Evolutionary conservation across 2,888 invertebrate genomes (phyloP).

Genomic region (Steinernema hermaphroditum): DNA sequence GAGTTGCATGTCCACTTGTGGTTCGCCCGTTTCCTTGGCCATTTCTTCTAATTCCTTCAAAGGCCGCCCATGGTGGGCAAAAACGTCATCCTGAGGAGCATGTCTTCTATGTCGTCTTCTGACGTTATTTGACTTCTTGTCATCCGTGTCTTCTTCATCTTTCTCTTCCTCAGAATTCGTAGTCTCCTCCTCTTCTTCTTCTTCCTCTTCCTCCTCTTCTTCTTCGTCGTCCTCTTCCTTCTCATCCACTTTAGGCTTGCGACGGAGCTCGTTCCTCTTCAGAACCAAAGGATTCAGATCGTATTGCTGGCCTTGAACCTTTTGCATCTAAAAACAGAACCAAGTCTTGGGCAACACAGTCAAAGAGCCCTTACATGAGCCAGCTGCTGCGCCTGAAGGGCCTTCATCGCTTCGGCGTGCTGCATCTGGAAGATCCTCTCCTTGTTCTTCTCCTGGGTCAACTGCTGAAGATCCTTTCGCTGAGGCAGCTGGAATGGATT

Average conservation of each 20-base stretch:
- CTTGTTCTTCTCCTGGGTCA: slow-evolving; percentile 28
- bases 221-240: slow-evolving; percentile 33
- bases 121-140: slow-evolving; percentile 13
- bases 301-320: slow-evolving; percentile 35
- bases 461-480: slow-evolving; percentile 32
- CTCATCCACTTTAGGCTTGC: background rate
- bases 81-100: background rate
- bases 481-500: slow-evolving; percentile 36
- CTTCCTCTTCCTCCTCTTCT: slow-evolving; percentile 33
- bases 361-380: slow-evolving; percentile 30
- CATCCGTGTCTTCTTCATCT: slow-evolving; percentile 29
- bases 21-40: slow-evolving; percentile 11
- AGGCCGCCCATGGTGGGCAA: background rate
- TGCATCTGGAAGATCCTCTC: slow-evolving; percentile 31
- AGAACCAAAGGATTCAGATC: slow-evolving; percentile 29
- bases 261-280: slow-evolving; percentile 13
- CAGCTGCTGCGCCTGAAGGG: slow-evolving; percentile 28
- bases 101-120: background rate
- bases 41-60: slow-evolving; percentile 19
- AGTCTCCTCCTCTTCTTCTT: slow-evolving; percentile 29
- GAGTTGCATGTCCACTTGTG: slow-evolving; percentile 29
- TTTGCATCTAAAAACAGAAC: slow-evolving; percentile 29
- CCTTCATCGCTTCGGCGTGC: slow-evolving; percentile 35
- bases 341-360: background rate
- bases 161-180: background rate